Base-by-base conservation (phyloP, 23 tunicate genomes). In the Aplidium turbinatum region DNA sequence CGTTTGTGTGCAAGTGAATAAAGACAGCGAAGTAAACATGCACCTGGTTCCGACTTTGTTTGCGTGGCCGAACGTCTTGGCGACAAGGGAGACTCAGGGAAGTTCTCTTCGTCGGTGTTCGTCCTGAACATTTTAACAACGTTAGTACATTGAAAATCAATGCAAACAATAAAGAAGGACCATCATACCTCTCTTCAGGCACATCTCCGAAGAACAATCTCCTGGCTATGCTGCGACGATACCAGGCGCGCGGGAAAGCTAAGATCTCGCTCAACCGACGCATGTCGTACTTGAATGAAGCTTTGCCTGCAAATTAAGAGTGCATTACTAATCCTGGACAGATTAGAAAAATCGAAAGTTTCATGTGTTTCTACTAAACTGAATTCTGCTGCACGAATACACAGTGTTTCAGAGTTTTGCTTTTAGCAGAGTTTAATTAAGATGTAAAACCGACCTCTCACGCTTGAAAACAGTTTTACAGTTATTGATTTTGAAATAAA, bases 241-340 rank as follows among this genome's bases (percentile, higher is more conserved):
- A 94, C 99, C 99, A 94, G 31, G 99, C 99, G 31, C 81, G 75
- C 24, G 95, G 95, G 42, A 94, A 82, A 22, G 85, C 95, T 4
- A 94, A 76, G 0, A 94, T 94, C 67, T 94, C 95, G 31, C 77
- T 83, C 73, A 95, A 47, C 11, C 93, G 64, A 29, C 93, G 58
- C 96, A 95, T 85, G 75, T 95, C 99, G 77, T 95, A 95, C 34
- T 85, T 88, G 58, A 95, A 79, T 0, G 90, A 75, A 11, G 99
- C 99, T 58, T 83, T 88, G 7, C 95, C 99, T 91, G 83, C 5
- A 53, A 31, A 47, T 2, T 9, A 66, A 60, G 5, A 13, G 7
- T n/a, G n/a, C n/a, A n/a, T n/a, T n/a, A n/a, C n/a, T n/a, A n/a
- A n/a, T n/a, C n/a, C n/a, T n/a, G n/a, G n/a, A n/a, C n/a, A n/a